phyloP scores from a whole-genome alignment of 1,140 invertebrate genomes.

The Ips typographus region DNA sequence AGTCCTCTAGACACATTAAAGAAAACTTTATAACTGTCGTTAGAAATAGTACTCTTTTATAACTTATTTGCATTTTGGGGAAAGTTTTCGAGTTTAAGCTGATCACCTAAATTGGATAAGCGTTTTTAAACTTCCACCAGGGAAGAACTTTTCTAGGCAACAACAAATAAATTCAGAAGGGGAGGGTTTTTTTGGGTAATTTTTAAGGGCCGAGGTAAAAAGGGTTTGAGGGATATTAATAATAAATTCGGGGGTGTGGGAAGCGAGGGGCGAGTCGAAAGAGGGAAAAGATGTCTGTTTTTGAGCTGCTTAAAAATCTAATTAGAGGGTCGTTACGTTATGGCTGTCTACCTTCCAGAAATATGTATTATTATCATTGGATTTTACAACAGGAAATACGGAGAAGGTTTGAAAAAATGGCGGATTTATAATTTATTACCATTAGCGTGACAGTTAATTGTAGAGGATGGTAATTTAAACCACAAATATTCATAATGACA shows the following conservation, averaged over 20 bases:
- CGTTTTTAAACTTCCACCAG: not conserved
- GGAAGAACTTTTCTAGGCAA: not conserved
- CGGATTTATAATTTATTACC: no score
- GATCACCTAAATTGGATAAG: not conserved
- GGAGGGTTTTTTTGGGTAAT: conserved; percentile 11
- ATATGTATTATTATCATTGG: conserved; percentile 17
- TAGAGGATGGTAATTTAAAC: no score
- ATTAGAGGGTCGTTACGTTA: conserved; percentile 26
- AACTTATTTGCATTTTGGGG: conserved; percentile 21
- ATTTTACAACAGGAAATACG: no score
- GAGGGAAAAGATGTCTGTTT: conserved; percentile 35
- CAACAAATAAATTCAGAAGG: not conserved
- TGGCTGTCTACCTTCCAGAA: not conserved
- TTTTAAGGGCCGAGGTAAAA: conserved; percentile 27
- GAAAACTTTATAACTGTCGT: conserved; percentile 36
- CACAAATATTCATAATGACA: no score
- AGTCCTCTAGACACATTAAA: conserved; percentile 36
- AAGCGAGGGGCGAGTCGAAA: conserved; percentile 4
- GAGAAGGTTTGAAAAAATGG: no score
- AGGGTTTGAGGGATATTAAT: conserved; percentile 32
- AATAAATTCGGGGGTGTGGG: conserved; percentile 26
- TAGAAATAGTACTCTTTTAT: conserved; percentile 27
- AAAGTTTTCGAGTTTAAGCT: conserved; percentile 7
- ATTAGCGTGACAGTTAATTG: no score
- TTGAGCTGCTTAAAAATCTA: conserved; percentile 36